Base-by-base conservation (phyloP, 2,113 vertebrate species). In the Hassar affinis region DNA sequence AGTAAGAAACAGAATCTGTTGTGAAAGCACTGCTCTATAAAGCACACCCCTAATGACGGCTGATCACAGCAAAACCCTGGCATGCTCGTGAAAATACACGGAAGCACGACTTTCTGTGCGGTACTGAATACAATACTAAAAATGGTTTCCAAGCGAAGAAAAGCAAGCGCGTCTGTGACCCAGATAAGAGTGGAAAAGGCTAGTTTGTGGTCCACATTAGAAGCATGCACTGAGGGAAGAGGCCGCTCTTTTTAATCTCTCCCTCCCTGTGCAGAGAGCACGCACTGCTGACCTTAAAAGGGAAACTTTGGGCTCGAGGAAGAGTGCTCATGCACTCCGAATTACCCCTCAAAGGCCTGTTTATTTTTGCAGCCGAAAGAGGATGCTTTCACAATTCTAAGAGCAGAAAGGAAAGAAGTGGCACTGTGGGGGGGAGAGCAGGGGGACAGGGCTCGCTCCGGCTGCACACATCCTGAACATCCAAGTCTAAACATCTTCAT, bases 271-370 rank as follows among this genome's bases (percentile, higher is more conserved):
- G 18, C 33, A 25, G 51, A 83, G 35, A 71, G 72, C 84, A 78
- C 57, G 78, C 84, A 80, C 71, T 49, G 69, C 45, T 86, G 84
- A 87, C 89, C 87, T 87, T 85, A 86, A 87, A 88, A 87, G 88
- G 87, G 80, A 86, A 88, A 87, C 72, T 52, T 72, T 42, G 84
- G 86, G 79, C 82, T 59, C 5, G 74, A 85, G 81, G 75, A 87
- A 42, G 68, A 57, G n/a, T 22, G 75, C 86, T 84, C 30, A 62
- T 71, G 75, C 79, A 71, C 85, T 83, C 54, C 33, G 79, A 87
- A 87, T 83, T 85, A 87, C 64, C 84, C 80, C 84, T 84, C 81
- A 84, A 80, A 80, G 83, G 69, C 45, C 47, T 85, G 82, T 80
- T 88, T 79, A 84, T 84, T 84, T 75, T 62, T 57, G 68, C 59